Base-by-base conservation (phyloP, 2,113 vertebrate genomes). In the Macquaria australasica region DNA sequence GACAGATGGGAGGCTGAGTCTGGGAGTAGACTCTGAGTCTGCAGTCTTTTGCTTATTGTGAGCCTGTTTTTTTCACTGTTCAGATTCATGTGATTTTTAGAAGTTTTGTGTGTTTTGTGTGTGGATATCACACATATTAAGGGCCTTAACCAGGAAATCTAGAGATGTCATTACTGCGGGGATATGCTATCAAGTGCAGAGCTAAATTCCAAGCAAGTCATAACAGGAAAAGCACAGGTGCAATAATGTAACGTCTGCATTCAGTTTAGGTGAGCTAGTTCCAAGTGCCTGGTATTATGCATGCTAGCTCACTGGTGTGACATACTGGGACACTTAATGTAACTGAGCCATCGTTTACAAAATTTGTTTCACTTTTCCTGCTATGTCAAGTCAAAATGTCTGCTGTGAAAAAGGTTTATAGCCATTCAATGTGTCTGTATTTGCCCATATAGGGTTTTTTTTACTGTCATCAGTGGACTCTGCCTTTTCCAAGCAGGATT, bases 21-120 rank as follows among this genome's bases (percentile, higher is more conserved):
- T 53, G 64, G 66, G 75, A 18, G 43, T 21, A 64, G 64, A 66
- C 41, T 79, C 53, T 70, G 69, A 76, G 64, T 72, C 62, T 81
- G 39, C 55, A 68, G 18, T 55, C 56, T 72, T 51, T 25, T 64
- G 25, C 31, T 68, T n/a, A 23, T 25, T 59, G 53, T 74, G 31
- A 18, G 18, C 2, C 59, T 56, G 0, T 56, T 73, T 41, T 16
- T 5, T 31, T 5, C 11, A 12, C 21, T 64, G 45, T 51, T 75
- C 28, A 37, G 11, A 63, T 50, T 37, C 10, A 16, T n/a, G 3
- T 2, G 60, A 18, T 8, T 25, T 37, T n/a, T 6, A 39, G 31
- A 39, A 18, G 28, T 66, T 8, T 3, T 77, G 50, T 55, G 12
- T 23, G 37, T 41, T 6, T 67, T 43, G 10, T 43, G 31, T 41